Conservation (phyloP, 1,140 invertebrate species). For the Papilio polyxenes region DNA sequence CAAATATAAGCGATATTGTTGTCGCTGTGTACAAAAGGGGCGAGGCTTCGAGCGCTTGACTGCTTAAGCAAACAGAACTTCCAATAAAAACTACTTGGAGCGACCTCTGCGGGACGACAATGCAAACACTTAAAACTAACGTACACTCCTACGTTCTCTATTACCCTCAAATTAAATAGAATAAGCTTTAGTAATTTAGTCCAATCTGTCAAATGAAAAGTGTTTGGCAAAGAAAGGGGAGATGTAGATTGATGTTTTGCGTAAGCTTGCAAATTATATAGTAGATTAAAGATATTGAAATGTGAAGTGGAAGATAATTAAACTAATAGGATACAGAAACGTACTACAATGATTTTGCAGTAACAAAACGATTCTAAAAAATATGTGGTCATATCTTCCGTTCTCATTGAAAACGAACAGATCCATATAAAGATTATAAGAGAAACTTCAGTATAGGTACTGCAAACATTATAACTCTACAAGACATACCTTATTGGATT, state of each 20-base stretch:
- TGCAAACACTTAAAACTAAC: constrained; percentile 62
- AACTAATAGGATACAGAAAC: not conserved
- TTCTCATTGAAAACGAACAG: no score
- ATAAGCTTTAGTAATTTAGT: constrained; percentile 73
- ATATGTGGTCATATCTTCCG: not conserved
- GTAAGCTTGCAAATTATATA: constrained; percentile 59
- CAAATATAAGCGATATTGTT: constrained; percentile 69
- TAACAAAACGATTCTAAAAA: not conserved
- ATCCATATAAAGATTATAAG: no score
- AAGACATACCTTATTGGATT: no score
- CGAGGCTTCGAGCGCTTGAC: constrained; percentile 51
- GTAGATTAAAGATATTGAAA: constrained; percentile 46
- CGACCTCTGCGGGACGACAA: constrained; percentile 55
- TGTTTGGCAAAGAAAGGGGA: constrained; percentile 76
- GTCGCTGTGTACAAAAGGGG: constrained; percentile 59
- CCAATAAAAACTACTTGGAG: constrained; percentile 75
- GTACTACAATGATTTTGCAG: not conserved
- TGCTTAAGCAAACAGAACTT: constrained; percentile 66
- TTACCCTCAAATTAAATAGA: constrained; percentile 77
- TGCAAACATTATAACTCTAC: no score
- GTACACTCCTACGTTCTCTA: constrained; percentile 59
- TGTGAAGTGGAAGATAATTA: constrained; percentile 26
- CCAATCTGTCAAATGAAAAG: constrained; percentile 79
- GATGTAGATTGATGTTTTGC: constrained; percentile 64
- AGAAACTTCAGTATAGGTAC: no score